Conservation (phyloP, 2,888 invertebrate genomes). For the Cabera pusaria region DNA sequence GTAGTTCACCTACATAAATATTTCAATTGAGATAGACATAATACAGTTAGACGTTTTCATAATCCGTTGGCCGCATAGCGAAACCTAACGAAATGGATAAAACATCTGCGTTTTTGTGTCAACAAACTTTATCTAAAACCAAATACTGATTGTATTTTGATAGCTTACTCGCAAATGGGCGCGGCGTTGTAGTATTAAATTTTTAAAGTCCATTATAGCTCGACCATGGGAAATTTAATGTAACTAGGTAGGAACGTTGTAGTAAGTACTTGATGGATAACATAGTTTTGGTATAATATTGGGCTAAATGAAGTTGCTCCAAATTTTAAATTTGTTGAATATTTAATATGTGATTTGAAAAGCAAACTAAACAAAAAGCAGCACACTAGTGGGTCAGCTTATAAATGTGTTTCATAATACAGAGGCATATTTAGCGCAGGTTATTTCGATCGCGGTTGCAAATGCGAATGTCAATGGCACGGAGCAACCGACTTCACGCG, state of each 20-base stretch:
- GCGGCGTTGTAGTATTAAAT: constrained; percentile 18
- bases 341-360: constrained; percentile 8
- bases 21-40: no score
- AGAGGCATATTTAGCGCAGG: constrained; percentile 43
- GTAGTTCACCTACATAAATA: no score
- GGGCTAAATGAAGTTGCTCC: no score
- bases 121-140: constrained; percentile 35
- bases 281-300: no score
- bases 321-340: no score
- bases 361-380: no score
- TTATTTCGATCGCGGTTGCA: constrained; percentile 57
- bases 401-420: constrained; percentile 37
- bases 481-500: constrained; percentile 42
- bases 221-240: constrained; percentile 15
- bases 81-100: constrained; percentile 6
- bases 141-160: constrained; percentile 33
- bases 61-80: constrained; percentile 1
- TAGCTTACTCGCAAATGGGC: constrained; percentile 26
- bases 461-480: constrained; percentile 74
- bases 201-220: constrained; percentile 20
- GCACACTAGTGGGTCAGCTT: constrained; percentile 29
- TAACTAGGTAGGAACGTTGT: no score
- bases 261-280: no score
- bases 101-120: constrained; percentile 32
- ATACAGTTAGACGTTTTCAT: no score